These are phyloP conservation scores for Salvator merianae DNA, from an alignment of 2,113 vertebrate species.

Conservation along the genomic window DNA sequence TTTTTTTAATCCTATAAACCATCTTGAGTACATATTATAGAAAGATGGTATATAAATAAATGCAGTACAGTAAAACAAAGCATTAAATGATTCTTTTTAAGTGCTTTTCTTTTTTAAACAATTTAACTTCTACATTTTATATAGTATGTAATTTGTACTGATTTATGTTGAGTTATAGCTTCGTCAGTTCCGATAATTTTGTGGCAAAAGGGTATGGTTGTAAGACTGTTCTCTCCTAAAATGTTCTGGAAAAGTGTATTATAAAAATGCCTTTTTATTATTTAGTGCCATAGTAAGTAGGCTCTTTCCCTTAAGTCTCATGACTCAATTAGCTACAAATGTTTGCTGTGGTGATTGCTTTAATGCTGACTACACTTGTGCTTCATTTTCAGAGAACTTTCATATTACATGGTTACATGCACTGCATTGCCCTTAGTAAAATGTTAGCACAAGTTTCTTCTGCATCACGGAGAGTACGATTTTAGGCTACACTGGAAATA, in stretches of 20 bases:
- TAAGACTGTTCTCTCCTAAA: not conserved
- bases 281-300: not conserved
- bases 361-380: constrained; percentile 10
- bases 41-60: no score
- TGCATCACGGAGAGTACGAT: not conserved
- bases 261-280: not conserved
- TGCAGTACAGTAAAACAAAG: no score
- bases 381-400: constrained; percentile 18
- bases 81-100: no score
- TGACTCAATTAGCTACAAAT: not conserved
- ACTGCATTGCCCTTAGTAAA: not conserved
- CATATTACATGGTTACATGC: not conserved
- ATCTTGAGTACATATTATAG: no score
- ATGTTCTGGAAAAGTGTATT: not conserved
- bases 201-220: not conserved
- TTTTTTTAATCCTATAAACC: no score
- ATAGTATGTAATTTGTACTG: not conserved
- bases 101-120: not conserved
- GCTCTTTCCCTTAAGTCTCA: not conserved
- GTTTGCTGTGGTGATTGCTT: not conserved
- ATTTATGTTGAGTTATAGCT: no score
- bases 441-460: constrained; percentile 8
- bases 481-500: constrained; percentile 40
- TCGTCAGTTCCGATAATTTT: no score
- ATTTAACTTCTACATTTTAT: not conserved